Evolutionary conservation across 2,797 vertebrate genomes (phyloP), one percentile per base, ranked within the genome.

Genomic region (Lerista edwardsae): DNA sequence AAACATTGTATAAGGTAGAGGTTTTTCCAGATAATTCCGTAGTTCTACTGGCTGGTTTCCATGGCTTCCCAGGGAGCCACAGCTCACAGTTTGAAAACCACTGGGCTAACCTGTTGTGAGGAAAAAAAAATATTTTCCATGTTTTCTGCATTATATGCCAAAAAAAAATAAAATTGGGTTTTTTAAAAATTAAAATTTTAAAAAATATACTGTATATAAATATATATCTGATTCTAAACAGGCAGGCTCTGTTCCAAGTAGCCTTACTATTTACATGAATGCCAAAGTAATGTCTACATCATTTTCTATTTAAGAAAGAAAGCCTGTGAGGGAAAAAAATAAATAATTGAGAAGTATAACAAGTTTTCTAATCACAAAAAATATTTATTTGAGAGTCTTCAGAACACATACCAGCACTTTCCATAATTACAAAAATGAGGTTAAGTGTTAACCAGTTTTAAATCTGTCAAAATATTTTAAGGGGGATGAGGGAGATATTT

Each of bases 381-480:
- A 95, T 95, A 95, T 95, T 94, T 94, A 95, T 94, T 92, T 93
- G 88, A 82, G 10, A 90, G 76, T 90, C 75, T 89, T 91, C 88
- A 12, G 92, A 91, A 89, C 85, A 84, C 88, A 89, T 31, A 89
- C 59, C 88, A 90, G 92, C 89, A 79, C 94, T 93, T 94, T 90
- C 88, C 81, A 89, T 95, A 94, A 96, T 93, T 94, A 95, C 91
- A 91, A 95, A 47, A 94, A 95, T 91, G 90, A 93, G 86, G 93
- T 91, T 90, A 94, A 88, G 89, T 95, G 93, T 94, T 95, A 96
- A 94, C 94, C 84, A 90, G 89, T 93, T 94, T 78, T 94, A 93
- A 93, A 93, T 91, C 93, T 96, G 95, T 96, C 96, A 96, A 95
- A 96, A 96, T 96, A 96, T 96, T 96, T 95, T 92, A 92, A 87